Base-by-base conservation (phyloP, 2,888 invertebrate genomes). In the Diplolepis rosae region DNA sequence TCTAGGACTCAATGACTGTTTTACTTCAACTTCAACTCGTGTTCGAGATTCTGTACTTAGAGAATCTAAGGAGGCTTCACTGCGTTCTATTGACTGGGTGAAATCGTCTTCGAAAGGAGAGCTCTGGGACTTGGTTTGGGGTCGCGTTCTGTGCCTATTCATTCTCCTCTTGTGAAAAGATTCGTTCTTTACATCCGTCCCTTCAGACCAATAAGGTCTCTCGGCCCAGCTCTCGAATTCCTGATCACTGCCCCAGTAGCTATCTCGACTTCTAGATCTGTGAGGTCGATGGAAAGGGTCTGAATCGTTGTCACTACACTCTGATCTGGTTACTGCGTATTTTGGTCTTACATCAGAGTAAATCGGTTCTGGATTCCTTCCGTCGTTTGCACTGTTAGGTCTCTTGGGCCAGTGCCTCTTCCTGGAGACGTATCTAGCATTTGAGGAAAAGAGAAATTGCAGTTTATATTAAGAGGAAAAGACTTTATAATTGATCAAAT, bases 101-200 rank as follows among this genome's bases (percentile, higher is more conserved):
- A 92, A 92, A 75, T 92, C 92, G 74, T 92, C 91, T 72, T 93
- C 93, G 82, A 93, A 93, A 0, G 92, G 92, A 52, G 92, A 91
- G 27, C 89, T 87, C 68, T 90, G 91, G 51, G 83, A 83, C 13
- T 84, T 81, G 0, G 81, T 74, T 30, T 82, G 82, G 0, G 83
- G 75, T 6, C 82, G 78, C 1, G 79, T 66, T 74, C 87, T 84
- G 72, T 88, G 87, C 77, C 87, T 85, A 22, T 83, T 84, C 75
- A 87, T 83, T 75, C 87, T 80, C 56, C 87, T 84, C 2, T 86
- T 82, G 72, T 88, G 88, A n/a, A 87, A 79, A 30, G 81, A 84
- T 48, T 88, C 88, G 66, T 78, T 84, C 75, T 87, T 88, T 0
- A 79, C 70, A 9, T 88, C 88, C 0, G 85, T 81, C 0, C 84